Base-by-base conservation (phyloP, 2,113 vertebrate genomes). In the Perca fluviatilis region DNA sequence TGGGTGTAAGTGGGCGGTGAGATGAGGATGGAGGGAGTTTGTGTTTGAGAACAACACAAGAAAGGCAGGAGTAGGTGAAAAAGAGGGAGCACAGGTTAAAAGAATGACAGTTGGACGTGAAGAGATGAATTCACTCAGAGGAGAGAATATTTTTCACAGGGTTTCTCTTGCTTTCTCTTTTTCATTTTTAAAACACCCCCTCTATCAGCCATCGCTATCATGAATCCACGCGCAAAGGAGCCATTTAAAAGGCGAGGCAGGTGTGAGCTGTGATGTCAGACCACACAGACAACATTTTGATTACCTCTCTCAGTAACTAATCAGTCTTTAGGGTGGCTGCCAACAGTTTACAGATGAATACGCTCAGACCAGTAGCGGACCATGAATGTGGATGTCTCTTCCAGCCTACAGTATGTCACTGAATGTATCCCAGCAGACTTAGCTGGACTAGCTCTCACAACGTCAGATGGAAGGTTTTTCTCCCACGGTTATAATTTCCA, bases 401-500 rank as follows among this genome's bases (percentile, higher is more conserved):
- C 15, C 63, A 54, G 61, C 49, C 49, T 25, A 9, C 13, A 16
- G 46, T 62, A 16, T 46, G 65, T 27, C 77, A 25, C 62, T 0
- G 53, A 79, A 79, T 58, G 60, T 18, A 14, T 83, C 80, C 70
- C 69, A 15, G 40, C 46, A 53, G 79, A 82, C 50, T 3, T 23
- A 67, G 58, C 16, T 1, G 47, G 74, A 75, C 61, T 13, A 4
- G 49, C 62, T 70, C 50, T 25, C 76, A 75, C 65, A 72, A 27
- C 23, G 64, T 79, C 11, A 6, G 14, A 43, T 43, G 63, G 62
- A 74, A 63, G 60, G 10, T 47, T 88, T 90, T 85, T 86, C 79
- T 88, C 80, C 82, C 62, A 80, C 46, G 47, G 69, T 87, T 86
- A 80, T 88, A 82, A 91, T 91, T 86, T 90, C 64, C 68, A 80